Conservation (phyloP, 2,797 vertebrate genomes). For the Morelia viridis region DNA sequence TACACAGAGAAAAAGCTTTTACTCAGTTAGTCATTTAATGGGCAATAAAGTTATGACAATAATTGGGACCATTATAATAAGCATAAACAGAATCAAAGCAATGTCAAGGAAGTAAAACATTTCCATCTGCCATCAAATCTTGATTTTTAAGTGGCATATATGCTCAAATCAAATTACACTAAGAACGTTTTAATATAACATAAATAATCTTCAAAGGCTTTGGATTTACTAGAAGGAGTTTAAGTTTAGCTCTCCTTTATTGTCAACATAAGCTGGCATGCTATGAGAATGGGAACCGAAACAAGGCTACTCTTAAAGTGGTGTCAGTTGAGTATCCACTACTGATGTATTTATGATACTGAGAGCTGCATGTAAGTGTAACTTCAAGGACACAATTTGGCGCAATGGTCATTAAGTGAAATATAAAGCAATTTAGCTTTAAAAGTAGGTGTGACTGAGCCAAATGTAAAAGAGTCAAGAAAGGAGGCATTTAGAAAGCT, state of each 20-base stretch:
- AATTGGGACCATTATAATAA: constrained; percentile 55
- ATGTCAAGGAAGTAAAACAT: constrained; percentile 42
- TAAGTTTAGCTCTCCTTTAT: constrained; percentile 35
- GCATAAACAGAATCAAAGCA: constrained; percentile 54
- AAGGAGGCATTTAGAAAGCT: background rate
- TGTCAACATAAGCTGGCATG: background rate
- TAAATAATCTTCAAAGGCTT: constrained; percentile 49
- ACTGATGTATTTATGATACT: constrained; percentile 20
- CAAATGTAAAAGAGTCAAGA: background rate
- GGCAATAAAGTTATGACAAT: constrained; percentile 53
- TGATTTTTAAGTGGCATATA: constrained; percentile 51
- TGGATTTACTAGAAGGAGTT: constrained; percentile 40
- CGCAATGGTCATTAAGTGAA: background rate
- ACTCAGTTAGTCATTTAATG: constrained; percentile 45
- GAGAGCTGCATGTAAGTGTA: background rate
- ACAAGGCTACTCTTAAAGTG: background rate
- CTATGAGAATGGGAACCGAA: background rate
- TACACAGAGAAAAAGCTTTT: constrained; percentile 66
- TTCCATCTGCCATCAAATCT: constrained; percentile 56
- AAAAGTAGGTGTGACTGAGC: constrained; percentile 19
- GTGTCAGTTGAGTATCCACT: constrained; percentile 4
- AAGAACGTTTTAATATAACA: constrained; percentile 56
- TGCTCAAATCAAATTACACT: constrained; percentile 51
- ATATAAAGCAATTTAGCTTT: background rate
- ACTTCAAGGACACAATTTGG: background rate